Percentiles rank a stretch among this genome's conserved stretches.
phyloP scores from a whole-genome alignment of 2,797 vertebrate species.

The Xenopus petersii region DNA sequence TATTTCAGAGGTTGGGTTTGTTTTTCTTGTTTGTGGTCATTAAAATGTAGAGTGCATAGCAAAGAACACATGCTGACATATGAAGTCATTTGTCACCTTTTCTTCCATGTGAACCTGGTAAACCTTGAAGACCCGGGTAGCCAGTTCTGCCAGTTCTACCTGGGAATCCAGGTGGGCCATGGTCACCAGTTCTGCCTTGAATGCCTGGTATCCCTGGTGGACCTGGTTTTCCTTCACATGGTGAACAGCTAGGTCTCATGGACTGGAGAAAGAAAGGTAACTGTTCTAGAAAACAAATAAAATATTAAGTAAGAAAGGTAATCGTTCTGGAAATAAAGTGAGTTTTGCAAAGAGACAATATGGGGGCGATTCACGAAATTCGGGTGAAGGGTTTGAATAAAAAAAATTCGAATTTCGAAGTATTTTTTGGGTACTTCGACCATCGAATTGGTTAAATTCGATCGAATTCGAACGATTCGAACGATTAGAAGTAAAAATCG shows the following conservation, averaged over 20 bases:
- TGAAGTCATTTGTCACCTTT: slow-evolving; percentile 63
- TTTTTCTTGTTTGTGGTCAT: no score
- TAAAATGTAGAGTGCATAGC: no score
- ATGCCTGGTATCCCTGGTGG: slow-evolving; percentile 65
- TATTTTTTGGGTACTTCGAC: no score
- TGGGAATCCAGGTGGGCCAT: slow-evolving; percentile 67
- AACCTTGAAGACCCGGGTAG: slow-evolving; percentile 68
- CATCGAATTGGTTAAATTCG: no score
- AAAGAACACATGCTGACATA: no score
- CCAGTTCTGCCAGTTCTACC: slow-evolving; percentile 66
- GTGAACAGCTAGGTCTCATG: slow-evolving; percentile 61
- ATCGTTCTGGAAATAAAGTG: neutral
- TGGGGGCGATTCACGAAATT: no score
- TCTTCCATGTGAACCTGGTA: slow-evolving; percentile 64
- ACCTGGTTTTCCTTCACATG: slow-evolving; percentile 66
- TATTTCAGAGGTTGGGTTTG: no score
- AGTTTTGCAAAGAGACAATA: no score
- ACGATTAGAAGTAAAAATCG: no score
- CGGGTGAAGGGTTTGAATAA: no score
- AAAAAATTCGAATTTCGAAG: no score
- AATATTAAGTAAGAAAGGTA: neutral
- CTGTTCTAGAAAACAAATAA: slow-evolving; percentile 58
- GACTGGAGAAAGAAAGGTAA: slow-evolving; percentile 67
- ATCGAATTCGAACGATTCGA: no score
- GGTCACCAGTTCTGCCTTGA: slow-evolving; percentile 67